Base-by-base conservation (phyloP, 1,140 invertebrate genomes). In the Hermetia illucens region DNA sequence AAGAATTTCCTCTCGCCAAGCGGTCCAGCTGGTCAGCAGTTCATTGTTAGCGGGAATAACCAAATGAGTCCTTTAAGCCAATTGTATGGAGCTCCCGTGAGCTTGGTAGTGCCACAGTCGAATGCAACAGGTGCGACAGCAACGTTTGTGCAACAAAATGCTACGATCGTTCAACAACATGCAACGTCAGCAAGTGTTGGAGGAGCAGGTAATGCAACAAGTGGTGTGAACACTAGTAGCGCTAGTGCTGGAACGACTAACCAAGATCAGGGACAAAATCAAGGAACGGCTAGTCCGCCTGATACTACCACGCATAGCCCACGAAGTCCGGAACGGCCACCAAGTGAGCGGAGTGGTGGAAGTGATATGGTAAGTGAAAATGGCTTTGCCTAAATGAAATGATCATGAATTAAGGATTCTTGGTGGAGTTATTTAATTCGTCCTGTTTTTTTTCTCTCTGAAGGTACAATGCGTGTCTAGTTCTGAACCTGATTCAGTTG, bases 391-490 rank as follows among this genome's bases (percentile, higher is more conserved):
- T 0, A 3, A 9, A 4, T 27, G 24, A 13, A 9, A 27, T 27
- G 13, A 27, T 27, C 13, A 27, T 8, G 24, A 27, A 27, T 27
- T 3, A 13, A 27, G 19, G 21, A 30, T n/a, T 41, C n/a, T 43
- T 20, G 4, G 4, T 17, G 15, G 24, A 12, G 15, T 5, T 13
- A 20, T 42, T 12, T n/a, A 3, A n/a, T 37, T 10, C 35, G 6
- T 5, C 36, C 22, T 20, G 9, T 5, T 44, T 66, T 66, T 25
- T 57, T n/a, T n/a, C n/a, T n/a, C n/a, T n/a, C n/a, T n/a, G n/a
- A n/a, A 82, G 79, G 83, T 87, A 15, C 82, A 86, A 56, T 86
- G 80, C 52, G 76, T 86, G 33, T 86, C 83, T 3, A 85, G 81
- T 50, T 85, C 81, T 51, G 80, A 84, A 52, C 78, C 76, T 10